Conservation (phyloP, 2,888 invertebrate species). For the Watsonalla binaria region DNA sequence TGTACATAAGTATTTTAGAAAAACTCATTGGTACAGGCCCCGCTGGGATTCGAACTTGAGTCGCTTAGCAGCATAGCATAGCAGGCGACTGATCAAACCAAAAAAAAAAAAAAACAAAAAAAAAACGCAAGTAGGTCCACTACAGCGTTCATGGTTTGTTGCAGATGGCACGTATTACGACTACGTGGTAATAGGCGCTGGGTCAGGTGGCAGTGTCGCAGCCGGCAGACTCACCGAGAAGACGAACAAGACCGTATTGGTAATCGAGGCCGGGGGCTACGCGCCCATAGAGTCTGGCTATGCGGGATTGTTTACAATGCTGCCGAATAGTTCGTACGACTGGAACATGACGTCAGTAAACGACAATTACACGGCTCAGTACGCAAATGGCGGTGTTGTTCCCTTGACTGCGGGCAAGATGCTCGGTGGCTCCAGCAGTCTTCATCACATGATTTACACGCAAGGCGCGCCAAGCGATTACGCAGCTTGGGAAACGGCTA, state of each 20-base stretch:
- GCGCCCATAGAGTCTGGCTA: slow-evolving; percentile 20
- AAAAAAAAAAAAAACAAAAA: too few relatives aligned
- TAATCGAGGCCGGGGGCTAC: slow-evolving; percentile 28
- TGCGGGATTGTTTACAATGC: slow-evolving; percentile 1
- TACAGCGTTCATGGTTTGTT: not conserved
- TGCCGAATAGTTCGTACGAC: not conserved
- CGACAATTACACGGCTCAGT: not conserved
- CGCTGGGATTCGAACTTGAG: too few relatives aligned
- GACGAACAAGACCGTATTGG: slow-evolving; percentile 13
- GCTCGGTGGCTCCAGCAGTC: slow-evolving; percentile 26
- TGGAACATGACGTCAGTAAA: not conserved
- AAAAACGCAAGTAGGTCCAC: too few relatives aligned
- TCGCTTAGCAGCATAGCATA: too few relatives aligned
- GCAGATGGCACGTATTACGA: slow-evolving; percentile 14
- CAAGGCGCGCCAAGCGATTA: slow-evolving; percentile 27
- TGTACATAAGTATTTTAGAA: too few relatives aligned
- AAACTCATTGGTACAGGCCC: too few relatives aligned
- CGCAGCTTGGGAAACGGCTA: slow-evolving; percentile 22
- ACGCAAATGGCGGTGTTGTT: not conserved
- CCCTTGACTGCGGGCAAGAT: slow-evolving; percentile 18
- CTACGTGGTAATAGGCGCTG: slow-evolving; percentile 27
- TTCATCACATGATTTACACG: slow-evolving; percentile 23
- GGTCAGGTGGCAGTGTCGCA: slow-evolving; percentile 24
- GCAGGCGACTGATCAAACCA: too few relatives aligned
- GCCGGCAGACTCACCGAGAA: slow-evolving; percentile 27